Base-by-base conservation (phyloP, 2,797 vertebrate genomes). In the Lacerta agilis region DNA sequence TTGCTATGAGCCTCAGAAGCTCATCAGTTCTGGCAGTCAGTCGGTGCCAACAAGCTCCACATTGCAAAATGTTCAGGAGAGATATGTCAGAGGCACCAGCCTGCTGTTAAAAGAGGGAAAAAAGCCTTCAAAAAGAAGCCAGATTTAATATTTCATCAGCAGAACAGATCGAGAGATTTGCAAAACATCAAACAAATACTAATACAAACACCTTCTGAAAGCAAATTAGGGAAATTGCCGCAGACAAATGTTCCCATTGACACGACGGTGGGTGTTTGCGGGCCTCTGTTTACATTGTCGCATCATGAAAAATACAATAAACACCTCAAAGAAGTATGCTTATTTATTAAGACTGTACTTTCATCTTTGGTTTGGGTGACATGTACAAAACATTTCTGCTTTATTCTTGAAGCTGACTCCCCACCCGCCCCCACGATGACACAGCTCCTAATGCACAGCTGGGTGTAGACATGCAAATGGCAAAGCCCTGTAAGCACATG, bases 171-270 rank as follows among this genome's bases (percentile, higher is more conserved):
- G 73, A 61, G 89, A 92, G 90, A 93, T 95, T 95, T 94, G 87
- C 89, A 92, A 90, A 95, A 93, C 92, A 89, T 93, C 93, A 93
- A 93, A 92, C 94, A 96, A 90, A 94, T 94, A 94, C 93, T 95
- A 95, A 95, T 94, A 94, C 91, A 94, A 95, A 94, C 94, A 89
- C 88, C 93, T 95, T 90, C 93, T 93, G 95, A 96, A 95, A 95
- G 93, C 93, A 92, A 91, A 94, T 94, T 95, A 94, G 80, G 94
- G 93, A 94, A 94, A 94, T 91, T 92, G 90, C 89, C 86, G 95
- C 94, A 94, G 95, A 95, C 94, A 94, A 95, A 95, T 95, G 92
- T 95, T 93, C 94, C 93, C 81, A 89, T 95, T 94, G 95, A 95
- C 95, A 95, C 89, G 93, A 92, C 92, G 88, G 88, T 93, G 93